A percentile compares a stretch with the other conserved stretches of the same genome.
These are phyloP conservation scores for Trinorchestia longiramus DNA, from an alignment of 1,140 invertebrate genomes.

Conservation along the genomic window DNA sequence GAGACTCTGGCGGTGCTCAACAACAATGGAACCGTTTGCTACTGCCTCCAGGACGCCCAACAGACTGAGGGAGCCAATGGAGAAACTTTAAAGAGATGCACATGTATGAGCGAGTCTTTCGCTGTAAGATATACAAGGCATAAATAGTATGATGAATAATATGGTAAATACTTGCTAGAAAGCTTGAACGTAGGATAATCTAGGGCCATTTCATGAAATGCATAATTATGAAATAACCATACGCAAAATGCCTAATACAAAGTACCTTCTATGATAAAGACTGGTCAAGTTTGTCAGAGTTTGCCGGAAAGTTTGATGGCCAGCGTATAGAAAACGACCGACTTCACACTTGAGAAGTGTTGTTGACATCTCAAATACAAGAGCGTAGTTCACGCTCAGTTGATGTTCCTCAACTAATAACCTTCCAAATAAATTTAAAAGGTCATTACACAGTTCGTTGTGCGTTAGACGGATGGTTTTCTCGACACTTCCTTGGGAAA, in stretches of 20 bases:
- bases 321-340: background rate
- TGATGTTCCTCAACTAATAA: constrained; percentile 23
- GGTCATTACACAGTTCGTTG: constrained; percentile 28
- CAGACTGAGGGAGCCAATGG: background rate
- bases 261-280: background rate
- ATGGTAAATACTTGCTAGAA: background rate
- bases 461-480: background rate
- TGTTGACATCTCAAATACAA: constrained; percentile 22
- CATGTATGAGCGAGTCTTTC: background rate
- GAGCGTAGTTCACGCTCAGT: constrained; percentile 17
- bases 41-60: constrained; percentile 13
- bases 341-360: background rate
- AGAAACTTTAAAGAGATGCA: background rate
- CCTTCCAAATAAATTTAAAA: constrained; percentile 7
- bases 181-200: background rate
- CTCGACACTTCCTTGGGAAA: background rate
- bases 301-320: constrained; percentile 45
- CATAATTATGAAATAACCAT: background rate
- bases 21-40: background rate
- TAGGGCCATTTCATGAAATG: background rate
- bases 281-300: constrained; percentile 20
- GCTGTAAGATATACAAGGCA: background rate
- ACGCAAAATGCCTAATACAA: background rate
- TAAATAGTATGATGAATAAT: background rate
- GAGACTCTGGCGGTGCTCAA: constrained; percentile 32